Evolutionary conservation across 2,888 invertebrate species (phyloP), one percentile per base, ranked within the genome.

Genomic region (Spilarctia lutea): DNA sequence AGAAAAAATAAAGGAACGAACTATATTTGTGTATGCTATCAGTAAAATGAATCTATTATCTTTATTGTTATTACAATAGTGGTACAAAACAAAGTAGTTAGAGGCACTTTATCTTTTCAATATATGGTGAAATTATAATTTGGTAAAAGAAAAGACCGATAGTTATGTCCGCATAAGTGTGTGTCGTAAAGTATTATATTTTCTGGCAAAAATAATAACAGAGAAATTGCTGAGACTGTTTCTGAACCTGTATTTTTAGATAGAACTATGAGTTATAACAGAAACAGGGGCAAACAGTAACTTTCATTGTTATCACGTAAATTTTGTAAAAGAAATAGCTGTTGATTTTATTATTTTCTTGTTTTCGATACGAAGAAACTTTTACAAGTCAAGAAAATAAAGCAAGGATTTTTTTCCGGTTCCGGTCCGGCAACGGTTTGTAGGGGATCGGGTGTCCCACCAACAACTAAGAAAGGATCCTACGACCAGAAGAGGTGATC

Each of bases 71-170:
- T 11, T 56, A 72, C 45, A 39, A 67, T 45, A 16, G 20, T 67
- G 67, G 83, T 76, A 77, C 75, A 79, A 81, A 76, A 27, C 27
- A 27, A 27, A 45, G 45, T 10, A 74, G 73, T 72, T 70, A 79
- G 74, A 74, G 71, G 75, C 73, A 71, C 75, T 83, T 83, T 73
- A 79, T 82, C 79, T 74, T 76, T 75, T 76, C 77, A 76, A 79
- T 75, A 75, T 79, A 76, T 73, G 71, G 66, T 71, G 48, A 16
- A 70, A 73, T 76, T 78, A 82, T 75, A 73, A 39, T 75, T 72
- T 72, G 74, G 74, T 76, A 74, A 65, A 65, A 66, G 67, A 30
- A n/a, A n/a, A 65, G 39, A 65, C 73, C 65, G 65, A 75, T 68
- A 72, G 74, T 76, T 75, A 79, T 45, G 56, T 56, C 30, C 42